phyloP scores from a whole-genome alignment of 2,113 vertebrate species.

The Thunnus maccoyii region DNA sequence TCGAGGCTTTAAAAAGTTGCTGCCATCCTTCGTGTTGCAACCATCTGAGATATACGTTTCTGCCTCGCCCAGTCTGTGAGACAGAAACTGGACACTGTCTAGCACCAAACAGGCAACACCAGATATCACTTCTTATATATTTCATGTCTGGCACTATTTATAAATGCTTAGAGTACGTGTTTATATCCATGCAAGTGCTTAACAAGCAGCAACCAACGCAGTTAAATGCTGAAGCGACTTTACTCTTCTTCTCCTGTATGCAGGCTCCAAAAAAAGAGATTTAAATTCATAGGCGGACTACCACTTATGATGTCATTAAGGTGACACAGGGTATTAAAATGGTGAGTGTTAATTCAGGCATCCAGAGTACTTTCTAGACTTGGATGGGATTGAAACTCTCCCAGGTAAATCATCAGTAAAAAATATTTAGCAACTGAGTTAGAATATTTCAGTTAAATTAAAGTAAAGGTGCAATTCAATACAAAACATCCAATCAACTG shows the following conservation, averaged over 20 bases:
- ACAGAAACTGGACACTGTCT: conserved; percentile 72
- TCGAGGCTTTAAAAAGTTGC: conserved; percentile 43
- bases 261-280: background rate
- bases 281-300: background rate
- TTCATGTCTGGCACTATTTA: conserved; percentile 56
- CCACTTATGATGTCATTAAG: background rate
- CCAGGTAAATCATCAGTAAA: background rate
- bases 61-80: conserved; percentile 47
- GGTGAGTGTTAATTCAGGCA: background rate
- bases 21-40: conserved; percentile 10
- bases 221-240: background rate
- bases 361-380: background rate
- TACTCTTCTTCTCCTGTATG: background rate
- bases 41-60: conserved; percentile 55
- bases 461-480: no score
- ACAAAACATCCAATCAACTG: no score
- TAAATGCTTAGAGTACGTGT: conserved; percentile 26
- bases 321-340: background rate
- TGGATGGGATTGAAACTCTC: background rate
- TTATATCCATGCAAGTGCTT: conserved; percentile 1
- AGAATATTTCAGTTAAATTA: no score
- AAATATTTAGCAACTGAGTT: background rate
- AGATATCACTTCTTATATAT: conserved; percentile 51
- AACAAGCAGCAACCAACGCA: conserved; percentile 2
- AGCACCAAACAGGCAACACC: conserved; percentile 37